A percentile compares a stretch with the other conserved stretches of the same genome.
These are phyloP conservation scores for Zingel zingel DNA, from an alignment of 2,113 vertebrate genomes.

Conservation along the genomic window DNA sequence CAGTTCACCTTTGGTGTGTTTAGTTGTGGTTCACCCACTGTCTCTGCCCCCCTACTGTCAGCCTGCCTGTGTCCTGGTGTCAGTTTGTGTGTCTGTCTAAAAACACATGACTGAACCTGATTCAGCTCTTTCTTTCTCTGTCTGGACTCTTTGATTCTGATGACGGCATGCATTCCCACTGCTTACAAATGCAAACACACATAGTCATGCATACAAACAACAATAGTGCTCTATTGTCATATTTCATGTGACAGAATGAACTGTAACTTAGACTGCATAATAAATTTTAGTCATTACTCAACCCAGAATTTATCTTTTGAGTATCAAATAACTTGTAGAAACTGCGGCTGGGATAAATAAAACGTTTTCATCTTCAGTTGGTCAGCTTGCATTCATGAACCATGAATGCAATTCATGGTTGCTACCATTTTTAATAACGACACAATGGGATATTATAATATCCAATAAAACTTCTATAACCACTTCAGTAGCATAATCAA, in stretches of 20 bases:
- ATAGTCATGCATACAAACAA: slow-evolving; percentile 38
- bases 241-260: slow-evolving; percentile 16
- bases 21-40: slow-evolving; percentile 29
- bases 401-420: background rate
- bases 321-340: background rate
- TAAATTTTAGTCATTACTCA: background rate
- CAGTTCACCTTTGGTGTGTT: slow-evolving; percentile 26
- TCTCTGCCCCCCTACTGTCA: slow-evolving; percentile 26
- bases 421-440: background rate
- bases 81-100: slow-evolving; percentile 52
- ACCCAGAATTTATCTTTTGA: background rate
- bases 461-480: background rate
- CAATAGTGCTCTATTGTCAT: slow-evolving; percentile 17
- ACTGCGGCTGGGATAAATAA: background rate
- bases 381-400: background rate
- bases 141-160: slow-evolving; percentile 77
- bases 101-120: slow-evolving; percentile 82
- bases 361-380: background rate
- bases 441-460: background rate
- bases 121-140: slow-evolving; percentile 81
- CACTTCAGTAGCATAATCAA: background rate
- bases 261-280: background rate
- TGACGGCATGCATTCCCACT: slow-evolving; percentile 81
- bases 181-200: slow-evolving; percentile 62
- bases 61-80: slow-evolving; percentile 49